Base-by-base conservation (phyloP, 2,888 invertebrate species). In the Cephus sareptanus region DNA sequence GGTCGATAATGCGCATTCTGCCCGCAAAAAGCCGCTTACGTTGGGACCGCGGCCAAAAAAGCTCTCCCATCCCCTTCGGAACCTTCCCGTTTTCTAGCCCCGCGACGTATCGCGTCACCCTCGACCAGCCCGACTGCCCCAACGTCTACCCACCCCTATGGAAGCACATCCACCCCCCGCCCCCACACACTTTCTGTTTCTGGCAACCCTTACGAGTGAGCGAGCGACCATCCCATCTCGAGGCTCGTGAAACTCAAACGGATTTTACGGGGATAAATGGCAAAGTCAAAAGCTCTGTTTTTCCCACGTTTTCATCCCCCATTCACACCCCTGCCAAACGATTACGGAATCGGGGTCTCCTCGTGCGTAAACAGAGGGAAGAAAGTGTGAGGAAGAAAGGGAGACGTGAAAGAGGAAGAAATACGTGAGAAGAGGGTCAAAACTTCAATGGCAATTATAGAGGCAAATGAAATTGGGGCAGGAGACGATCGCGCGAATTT, bases 1-100 rank as follows among this genome's bases (percentile, higher is more conserved):
- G 86, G 84, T 87, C 88, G 88, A 88, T 87, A 87, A 87, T 88
- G 84, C 86, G 87, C 84, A 86, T 87, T 83, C 83, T 79, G 83
- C 79, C 84, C 85, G 83, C 86, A 86, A 85, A 87, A 88, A 87
- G 85, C 83, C 79, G 84, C 85, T 86, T 83, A 83, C 80, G 71
- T 79, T 80, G 84, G 86, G 85, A 84, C 80, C 82, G 56, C 75
- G 77, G 85, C 85, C 86, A 85, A 86, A 87, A 87, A 86, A 85
- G 83, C 82, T 13, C 33, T 81, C 80, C 81, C 79, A 56, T 77
- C 76, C 76, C 79, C 75, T 77, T 40, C 1, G 15, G 15, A 40
- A 40, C 40, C 15, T 40, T 15, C 40, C 40, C 40, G 40, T 40
- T 40, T 40, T 15, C 40, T 40, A 15, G 40, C 73, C 68, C 79